Base-by-base conservation (phyloP, 2,888 invertebrate genomes). In the Erannis defoliaria region DNA sequence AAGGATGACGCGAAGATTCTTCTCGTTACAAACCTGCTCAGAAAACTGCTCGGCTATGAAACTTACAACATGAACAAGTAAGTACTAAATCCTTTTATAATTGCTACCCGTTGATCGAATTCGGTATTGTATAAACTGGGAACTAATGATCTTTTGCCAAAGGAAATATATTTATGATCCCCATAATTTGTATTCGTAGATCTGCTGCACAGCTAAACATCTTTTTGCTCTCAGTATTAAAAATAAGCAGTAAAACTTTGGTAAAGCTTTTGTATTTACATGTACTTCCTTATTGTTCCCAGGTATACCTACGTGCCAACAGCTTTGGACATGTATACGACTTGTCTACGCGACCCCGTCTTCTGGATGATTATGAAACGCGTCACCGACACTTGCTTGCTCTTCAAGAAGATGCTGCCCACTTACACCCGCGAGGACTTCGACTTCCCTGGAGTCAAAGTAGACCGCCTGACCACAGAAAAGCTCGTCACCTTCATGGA, bases 401-500 rank as follows among this genome's bases (percentile, higher is more conserved):
- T 94, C 53, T 96, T 94, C 93, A 95, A 95, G 85, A 81, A 88
- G 58, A 87, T 91, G 72, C 80, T 95, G 58, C 91, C 94, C 8
- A 88, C 86, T 0, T 96, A 96, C 90, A 94, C 93, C 18, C 86
- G 86, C 55, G 92, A 94, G 0, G 94, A 96, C 72, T 84, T 95
- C 42, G 80, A 85, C 68, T 95, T 94, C 89, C 93, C 94, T n/a
- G 95, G 95, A 21, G 93, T 96, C 43, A 94, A 94, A 70, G 88
- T 96, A 62, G 94, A 95, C 61, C 88, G 85, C 35, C 85, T 96
- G 10, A 88, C 90, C n/a, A 94, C 95, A 49, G 96, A 95, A 78
- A 94, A 95, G 63, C 89, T 96, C 14, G 88, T 94, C 61, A 96
- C 96, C 50, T 96, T 94, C 85, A 95, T 96, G 84, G 96, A 96